Conservation (phyloP, 2,888 invertebrate species). For the Osmoderma eremita region DNA sequence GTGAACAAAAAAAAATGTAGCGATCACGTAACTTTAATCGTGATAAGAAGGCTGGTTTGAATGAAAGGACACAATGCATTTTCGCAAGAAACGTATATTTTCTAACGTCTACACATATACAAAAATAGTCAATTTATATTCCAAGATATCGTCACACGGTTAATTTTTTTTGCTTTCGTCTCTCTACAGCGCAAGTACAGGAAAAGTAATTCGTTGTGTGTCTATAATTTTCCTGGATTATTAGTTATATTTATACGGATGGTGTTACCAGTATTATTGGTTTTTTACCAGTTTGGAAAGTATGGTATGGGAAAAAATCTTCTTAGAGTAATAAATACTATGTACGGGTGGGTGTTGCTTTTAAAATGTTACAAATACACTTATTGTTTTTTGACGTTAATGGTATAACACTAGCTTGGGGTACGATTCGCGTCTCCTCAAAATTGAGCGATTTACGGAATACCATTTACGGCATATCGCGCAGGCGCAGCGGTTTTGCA, state of each 20-base stretch:
- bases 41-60: too few relatives aligned
- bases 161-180: conserved; percentile 19
- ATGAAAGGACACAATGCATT: conserved; percentile 14
- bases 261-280: neutral
- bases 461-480: too few relatives aligned
- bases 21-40: too few relatives aligned
- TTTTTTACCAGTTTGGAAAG: conserved; percentile 9
- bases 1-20: too few relatives aligned
- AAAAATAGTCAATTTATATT: conserved; percentile 43
- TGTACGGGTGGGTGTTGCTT: conserved; percentile 3
- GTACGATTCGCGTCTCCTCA: too few relatives aligned
- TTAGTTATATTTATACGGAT: conserved; percentile 9
- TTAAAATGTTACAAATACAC: conserved; percentile 40
- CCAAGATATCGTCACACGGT: conserved; percentile 34
- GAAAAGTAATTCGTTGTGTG: conserved; percentile 36
- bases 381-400: conserved; percentile 25
- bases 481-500: too few relatives aligned
- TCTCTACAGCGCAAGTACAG: conserved; percentile 32
- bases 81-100: conserved; percentile 42
- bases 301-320: conserved; percentile 6
- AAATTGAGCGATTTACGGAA: too few relatives aligned
- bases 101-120: conserved; percentile 42
- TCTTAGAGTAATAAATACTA: conserved; percentile 6
- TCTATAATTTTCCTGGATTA: conserved; percentile 17
- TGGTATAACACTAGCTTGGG: too few relatives aligned